These are phyloP conservation scores for Zootermopsis nevadensis DNA, from an alignment of 2,888 invertebrate species.

Conservation along the genomic window DNA sequence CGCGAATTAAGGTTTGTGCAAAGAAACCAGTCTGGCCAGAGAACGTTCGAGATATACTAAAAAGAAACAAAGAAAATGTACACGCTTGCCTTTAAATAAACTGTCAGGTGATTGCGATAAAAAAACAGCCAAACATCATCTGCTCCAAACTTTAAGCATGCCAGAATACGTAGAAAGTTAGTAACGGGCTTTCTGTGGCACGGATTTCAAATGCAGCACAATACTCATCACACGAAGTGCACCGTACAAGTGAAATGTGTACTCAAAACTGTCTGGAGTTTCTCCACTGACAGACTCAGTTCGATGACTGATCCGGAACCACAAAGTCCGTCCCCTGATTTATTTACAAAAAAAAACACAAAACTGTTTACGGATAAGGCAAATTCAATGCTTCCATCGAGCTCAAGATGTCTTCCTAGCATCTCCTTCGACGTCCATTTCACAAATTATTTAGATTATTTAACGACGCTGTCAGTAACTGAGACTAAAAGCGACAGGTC, in stretches of 20 bases:
- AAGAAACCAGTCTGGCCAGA: background rate
- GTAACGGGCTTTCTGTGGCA: background rate
- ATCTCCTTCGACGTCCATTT: no score
- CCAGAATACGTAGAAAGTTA: background rate
- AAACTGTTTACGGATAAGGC: no score
- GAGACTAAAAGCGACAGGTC: no score
- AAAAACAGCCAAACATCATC: background rate
- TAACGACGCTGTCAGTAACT: no score
- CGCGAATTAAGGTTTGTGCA: slow-evolving; percentile 27
- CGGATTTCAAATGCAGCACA: slow-evolving; percentile 5
- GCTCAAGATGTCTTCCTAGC: no score
- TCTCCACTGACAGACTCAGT: no score
- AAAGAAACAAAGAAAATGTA: background rate
- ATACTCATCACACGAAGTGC: background rate
- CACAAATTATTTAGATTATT: no score
- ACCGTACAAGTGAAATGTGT: background rate
- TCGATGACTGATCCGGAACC: no score
- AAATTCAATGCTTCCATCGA: no score
- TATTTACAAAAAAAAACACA: no score
- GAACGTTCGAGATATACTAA: background rate
- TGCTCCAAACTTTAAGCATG: background rate
- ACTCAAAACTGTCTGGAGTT: no score
- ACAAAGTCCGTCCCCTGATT: no score
- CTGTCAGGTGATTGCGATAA: background rate
- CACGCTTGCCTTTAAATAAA: background rate